Evolutionary conservation across 2,797 vertebrate genomes (phyloP).

Genomic region (Gobio occitaniae): DNA sequence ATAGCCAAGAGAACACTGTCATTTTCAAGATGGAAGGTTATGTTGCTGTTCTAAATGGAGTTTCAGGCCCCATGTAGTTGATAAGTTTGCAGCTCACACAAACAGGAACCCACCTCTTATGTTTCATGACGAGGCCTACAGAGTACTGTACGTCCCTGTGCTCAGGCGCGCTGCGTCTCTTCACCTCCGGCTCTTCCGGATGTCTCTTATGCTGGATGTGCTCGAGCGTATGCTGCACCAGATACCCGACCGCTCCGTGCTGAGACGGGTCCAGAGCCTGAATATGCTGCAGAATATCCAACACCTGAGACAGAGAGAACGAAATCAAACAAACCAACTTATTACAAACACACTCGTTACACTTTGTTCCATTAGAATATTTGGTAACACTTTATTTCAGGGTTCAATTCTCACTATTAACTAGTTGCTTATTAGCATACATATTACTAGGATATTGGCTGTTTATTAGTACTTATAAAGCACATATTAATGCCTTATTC

Average conservation of each 20-base stretch:
- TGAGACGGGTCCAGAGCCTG: slow-evolving; percentile 95
- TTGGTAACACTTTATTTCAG: too few species aligned
- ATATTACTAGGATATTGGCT: too few species aligned
- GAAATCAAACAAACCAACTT: not conserved
- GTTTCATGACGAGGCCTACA: slow-evolving; percentile 94
- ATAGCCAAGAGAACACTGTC: not conserved
- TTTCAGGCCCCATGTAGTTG: not conserved
- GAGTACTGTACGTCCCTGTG: slow-evolving; percentile 91
- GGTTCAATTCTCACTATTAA: too few species aligned
- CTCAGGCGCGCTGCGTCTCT: slow-evolving; percentile 86
- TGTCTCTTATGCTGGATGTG: slow-evolving; percentile 96
- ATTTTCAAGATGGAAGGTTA: not conserved
- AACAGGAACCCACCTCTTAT: slow-evolving; percentile 82
- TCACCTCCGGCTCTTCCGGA: slow-evolving; percentile 87
- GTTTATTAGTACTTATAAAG: too few species aligned
- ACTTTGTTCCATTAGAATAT: not conserved
- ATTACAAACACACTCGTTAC: not conserved
- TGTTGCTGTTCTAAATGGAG: not conserved
- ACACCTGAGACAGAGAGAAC: slow-evolving; percentile 78
- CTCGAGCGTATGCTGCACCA: slow-evolving; percentile 96
- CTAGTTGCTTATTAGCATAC: too few species aligned
- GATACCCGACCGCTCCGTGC: slow-evolving; percentile 93
- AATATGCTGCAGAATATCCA: slow-evolving; percentile 98
- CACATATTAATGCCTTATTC: too few species aligned
- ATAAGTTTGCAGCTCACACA: not conserved